Base-by-base conservation (phyloP, 2,113 vertebrate genomes). In the Cettia cetti region DNA sequence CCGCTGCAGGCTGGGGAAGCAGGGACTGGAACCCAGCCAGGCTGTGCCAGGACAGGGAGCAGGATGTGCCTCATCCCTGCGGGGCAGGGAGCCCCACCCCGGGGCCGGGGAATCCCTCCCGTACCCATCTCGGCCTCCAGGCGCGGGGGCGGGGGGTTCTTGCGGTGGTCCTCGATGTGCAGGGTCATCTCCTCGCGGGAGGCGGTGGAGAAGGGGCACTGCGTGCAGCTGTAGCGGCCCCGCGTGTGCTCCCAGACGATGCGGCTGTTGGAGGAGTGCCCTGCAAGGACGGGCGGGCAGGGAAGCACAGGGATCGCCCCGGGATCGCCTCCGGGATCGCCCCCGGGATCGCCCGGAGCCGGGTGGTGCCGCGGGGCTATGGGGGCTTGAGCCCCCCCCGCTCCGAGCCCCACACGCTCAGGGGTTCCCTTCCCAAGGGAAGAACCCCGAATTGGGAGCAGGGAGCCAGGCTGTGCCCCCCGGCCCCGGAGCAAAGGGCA, bases 211-310 rank as follows among this genome's bases (percentile, higher is more conserved):
- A 98, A 98, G 72, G 98, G 97, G 78, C 99, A 99, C 97, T 99
- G 99, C 82, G 98, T 97, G 93, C 99, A 99, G 27, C 97, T 99
- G 95, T 99, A 99, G 94, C 98, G 98, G 63, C 99, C 99, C 63
- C 98, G 98, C 11, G 98, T 99, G 98, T 99, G 99, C 94, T 99
- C 98, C 99, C 99, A 99, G 26, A 99, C 98, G 35, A 99, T 98
- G 70, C 99, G 98, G 92, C 98, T 98, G 96, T 94, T 98, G 96
- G 98, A 98, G 59, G 98, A 89, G 82, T 98, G 95, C 64, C 98
- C 99, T 99, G 97, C 82, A 89, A 88, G 82, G 76, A 68, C 7
- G 78, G 93, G 79, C 27, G 23, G 45, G 91, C 91, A 89, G 93
- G 95, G 94, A 92, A 75, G 95, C 92, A 82, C 66, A 4, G 37